Evolutionary conservation across 2,113 vertebrate species (phyloP), one percentile per base, ranked within the genome.

Genomic region (Antigone vipio): DNA sequence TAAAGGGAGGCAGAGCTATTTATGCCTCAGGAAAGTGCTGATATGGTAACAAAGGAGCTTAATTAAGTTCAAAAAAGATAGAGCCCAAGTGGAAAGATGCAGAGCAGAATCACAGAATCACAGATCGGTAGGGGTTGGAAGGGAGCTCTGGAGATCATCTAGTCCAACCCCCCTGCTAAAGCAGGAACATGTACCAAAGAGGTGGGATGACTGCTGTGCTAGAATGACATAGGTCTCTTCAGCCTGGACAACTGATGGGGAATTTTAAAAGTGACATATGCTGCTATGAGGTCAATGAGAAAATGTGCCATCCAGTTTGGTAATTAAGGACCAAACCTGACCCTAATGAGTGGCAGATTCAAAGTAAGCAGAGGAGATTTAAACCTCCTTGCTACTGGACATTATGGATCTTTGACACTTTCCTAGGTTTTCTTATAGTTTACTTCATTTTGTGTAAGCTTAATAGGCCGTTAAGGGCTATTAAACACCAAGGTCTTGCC

Each of bases 231-330:
- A 30, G 42, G 15, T 35, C 7, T 72, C 15, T 22, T 49, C 63
- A 59, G 38, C 63, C 63, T 38, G 1, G 1, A 21, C 10, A 63
- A 0, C 12, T 52, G 20, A 18, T 50, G 23, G 30, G 42, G 15
- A 74, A 53, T 29, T 35, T 30, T n/a, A 29, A 47, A 60, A 38
- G 8, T 12, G 19, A 50, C 1, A 0, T 42, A 12, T 0, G 1
- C 11, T 55, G 42, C 29, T 52, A 32, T 0, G 0, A 77, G 69
- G 26, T 35, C 50, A 40, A 26, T 42, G 27, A 71, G n/a, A 20
- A 78, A 60, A 2, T 6, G 7, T 22, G 5, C 2, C 81, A 32
- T 45, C 12, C 44, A 14, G 12, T 47, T 22, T 29, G 64, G 45
- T 22, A 69, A 8, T 26, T 24, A 80, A 73, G 35, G 34, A 47